Base-by-base conservation (phyloP, 92 coral and sea anemone genomes). In the Epizoanthus ramosus region DNA sequence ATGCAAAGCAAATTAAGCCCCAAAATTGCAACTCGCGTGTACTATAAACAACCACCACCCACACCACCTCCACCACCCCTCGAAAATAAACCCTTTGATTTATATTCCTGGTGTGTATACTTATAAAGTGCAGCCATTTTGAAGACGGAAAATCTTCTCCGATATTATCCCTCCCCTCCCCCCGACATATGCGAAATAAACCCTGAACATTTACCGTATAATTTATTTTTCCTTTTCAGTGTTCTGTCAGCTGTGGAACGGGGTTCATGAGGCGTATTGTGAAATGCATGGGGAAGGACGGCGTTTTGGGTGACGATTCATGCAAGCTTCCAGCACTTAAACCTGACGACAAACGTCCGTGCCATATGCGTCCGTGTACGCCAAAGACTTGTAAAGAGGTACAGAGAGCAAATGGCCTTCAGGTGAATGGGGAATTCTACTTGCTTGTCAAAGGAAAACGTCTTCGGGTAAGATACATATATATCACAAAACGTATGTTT, bases 331-430 rank as follows among this genome's bases (percentile, higher is more conserved):
- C 96, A 24, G 93, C 86, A 47, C 84, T 77, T 37, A 97, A 94
- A 85, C 99, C 99, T 35, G 99, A 92, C 67, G 77, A 83, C 67
- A 82, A 86, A 6, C 86, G 95, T 24, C 87, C 85, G 2, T 97
- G 99, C 70, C 86, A 77, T 25, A 79, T 94, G 92, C 85, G 86
- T 45, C 79, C 91, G 16, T 97, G 99, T 89, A 87, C 87, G 21
- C 98, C 99, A 25, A 64, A 79, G 57, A 92, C 92, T 9, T 97
- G 99, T 67, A 90, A 92, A 80, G 99, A 97, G 18, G 86, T 97
- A 22, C 99, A 97, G 85, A 23, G 54, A 43, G 85, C 90, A 68
- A 89, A 79, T 21, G 98, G 99, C 18, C 66, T 90, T 61, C 95
- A 94, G 72, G 87, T 87, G 2, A 98, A 97, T 71, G 93, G 96